A percentile compares a stretch with the other conserved stretches of the same genome.
These are phyloP conservation scores for Odontophorus gujanensis DNA, from an alignment of 2,113 vertebrate genomes.

Conservation along the genomic window DNA sequence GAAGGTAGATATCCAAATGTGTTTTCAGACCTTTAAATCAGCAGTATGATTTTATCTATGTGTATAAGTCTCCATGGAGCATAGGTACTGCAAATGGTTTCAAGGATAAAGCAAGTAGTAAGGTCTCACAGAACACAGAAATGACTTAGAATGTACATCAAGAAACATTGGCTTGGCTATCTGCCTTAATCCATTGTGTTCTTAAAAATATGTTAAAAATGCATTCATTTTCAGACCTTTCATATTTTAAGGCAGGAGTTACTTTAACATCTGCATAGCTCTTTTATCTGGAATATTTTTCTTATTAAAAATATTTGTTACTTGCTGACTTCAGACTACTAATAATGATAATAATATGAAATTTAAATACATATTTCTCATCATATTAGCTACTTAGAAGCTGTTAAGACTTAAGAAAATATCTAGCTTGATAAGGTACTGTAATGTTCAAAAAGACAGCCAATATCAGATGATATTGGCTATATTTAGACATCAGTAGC, in stretches of 20 bases:
- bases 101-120: neutral
- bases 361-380: neutral
- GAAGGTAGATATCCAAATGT: neutral
- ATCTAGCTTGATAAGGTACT: neutral
- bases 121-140: neutral
- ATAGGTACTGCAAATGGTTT: neutral
- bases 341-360: neutral
- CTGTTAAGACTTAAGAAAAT: neutral
- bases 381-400: neutral
- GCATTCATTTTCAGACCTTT: neutral
- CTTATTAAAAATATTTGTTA: neutral
- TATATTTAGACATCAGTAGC: neutral
- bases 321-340: neutral
- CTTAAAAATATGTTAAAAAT: neutral
- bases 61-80: neutral
- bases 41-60: neutral
- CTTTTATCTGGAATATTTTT: neutral
- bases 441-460: neutral
- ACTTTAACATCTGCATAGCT: neutral
- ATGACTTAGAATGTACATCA: neutral
- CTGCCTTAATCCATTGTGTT: neutral
- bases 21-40: constrained; percentile 8
- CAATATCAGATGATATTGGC: fast-evolving
- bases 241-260: neutral
- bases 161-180: neutral